Conservation (phyloP, 2,113 vertebrate species). For the Erythrocercus mccallii region DNA sequence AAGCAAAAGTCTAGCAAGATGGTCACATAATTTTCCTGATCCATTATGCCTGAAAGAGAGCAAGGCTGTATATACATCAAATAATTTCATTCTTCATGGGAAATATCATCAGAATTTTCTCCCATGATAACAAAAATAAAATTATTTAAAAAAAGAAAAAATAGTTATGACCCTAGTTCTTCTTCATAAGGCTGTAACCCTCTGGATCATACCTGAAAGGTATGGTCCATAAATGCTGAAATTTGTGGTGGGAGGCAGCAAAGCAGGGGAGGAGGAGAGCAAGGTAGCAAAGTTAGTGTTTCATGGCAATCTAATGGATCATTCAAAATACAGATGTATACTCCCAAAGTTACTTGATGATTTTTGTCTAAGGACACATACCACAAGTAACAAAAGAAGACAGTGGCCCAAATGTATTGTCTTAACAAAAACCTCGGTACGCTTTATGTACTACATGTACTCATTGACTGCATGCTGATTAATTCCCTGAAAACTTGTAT, state of each 20-base stretch:
- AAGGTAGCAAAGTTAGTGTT: background rate
- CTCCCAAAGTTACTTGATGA: background rate
- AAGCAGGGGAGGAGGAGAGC: accelerated
- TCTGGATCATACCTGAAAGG: background rate
- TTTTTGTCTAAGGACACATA: background rate
- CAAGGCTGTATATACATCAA: background rate
- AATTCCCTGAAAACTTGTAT: background rate
- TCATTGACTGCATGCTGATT: background rate
- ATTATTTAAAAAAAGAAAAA: background rate
- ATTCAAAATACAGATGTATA: background rate
- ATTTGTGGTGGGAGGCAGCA: background rate
- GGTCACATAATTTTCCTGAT: background rate
- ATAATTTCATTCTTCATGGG: background rate
- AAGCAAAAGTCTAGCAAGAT: background rate
- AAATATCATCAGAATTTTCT: background rate
- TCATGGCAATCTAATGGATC: background rate
- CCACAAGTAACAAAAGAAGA: background rate
- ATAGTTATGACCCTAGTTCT: accelerated
- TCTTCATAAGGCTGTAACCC: background rate
- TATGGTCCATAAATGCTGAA: background rate
- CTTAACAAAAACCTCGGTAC: background rate
- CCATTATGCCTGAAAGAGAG: background rate
- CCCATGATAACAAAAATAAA: background rate
- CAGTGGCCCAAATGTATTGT: background rate
- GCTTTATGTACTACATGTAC: background rate